Base-by-base conservation (phyloP, 2,797 vertebrate genomes). In the Acanthiza pusilla region DNA sequence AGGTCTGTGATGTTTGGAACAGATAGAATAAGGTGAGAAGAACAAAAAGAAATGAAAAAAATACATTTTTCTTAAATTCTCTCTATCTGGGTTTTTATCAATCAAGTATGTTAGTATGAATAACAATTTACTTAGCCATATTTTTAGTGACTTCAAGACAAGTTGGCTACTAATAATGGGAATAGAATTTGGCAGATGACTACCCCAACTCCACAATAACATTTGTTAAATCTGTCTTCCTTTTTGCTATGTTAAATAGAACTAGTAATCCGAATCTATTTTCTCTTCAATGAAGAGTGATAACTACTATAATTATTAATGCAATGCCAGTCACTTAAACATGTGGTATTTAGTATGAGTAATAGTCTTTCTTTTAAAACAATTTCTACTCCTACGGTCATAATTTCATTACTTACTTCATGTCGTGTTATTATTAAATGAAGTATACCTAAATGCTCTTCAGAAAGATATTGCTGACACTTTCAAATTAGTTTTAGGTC, bases 281-380 rank as follows among this genome's bases (percentile, higher is more conserved):
- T 77, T 84, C 80, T 82, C 73, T 93, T 95, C 67, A 94, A 73
- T 93, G 76, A 93, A 89, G 90, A 93, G 50, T 81, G 81, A 93
- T 93, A 96, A 95, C 71, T 95, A 93, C 95, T 97, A 67, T 91
- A 97, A 95, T 97, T 96, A 96, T 95, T 94, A 96, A 85, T 63
- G 67, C 48, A 89, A 54, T 96, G 63, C 80, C 91, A 96, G 74
- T 95, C 68, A 89, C 66, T 89, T 93, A 95, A 97, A 91, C 77
- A 70, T 91, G 77, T 62, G 77, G n/a, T 85, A 74, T 91, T 97
- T 66, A 55, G 32, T 65, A 66, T 84, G 91, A 96, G 94, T 87
- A 96, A 87, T 68, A 91, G 18, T 90, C 73, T 96, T 94, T 96
- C 70, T 95, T 97, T 80, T 90, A 74, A 86, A 96, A 79, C 65